Evolutionary conservation across 1,140 invertebrate species (phyloP).

Genomic region (Triops longicaudatus): DNA sequence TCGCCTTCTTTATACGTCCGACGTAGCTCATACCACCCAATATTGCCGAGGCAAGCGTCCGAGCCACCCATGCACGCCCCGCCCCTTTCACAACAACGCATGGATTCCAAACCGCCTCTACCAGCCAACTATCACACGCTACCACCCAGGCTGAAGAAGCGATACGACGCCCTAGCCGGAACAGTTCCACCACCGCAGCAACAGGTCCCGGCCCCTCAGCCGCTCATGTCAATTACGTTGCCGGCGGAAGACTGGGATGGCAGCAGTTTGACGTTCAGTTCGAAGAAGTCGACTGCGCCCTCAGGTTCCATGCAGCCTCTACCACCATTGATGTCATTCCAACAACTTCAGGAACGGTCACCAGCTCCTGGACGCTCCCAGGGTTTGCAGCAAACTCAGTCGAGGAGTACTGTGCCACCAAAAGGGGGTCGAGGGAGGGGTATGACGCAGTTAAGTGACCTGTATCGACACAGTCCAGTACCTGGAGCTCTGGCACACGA

Average conservation of each 20-base stretch:
- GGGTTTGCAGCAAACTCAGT: background rate
- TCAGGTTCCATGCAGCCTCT: background rate
- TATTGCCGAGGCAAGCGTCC: background rate
- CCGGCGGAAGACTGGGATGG: conserved; percentile 24
- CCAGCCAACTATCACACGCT: conserved; percentile 22
- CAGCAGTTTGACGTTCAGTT: background rate
- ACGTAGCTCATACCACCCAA: background rate
- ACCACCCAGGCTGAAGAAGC: conserved; percentile 21
- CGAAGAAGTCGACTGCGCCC: background rate
- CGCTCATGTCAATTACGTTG: background rate
- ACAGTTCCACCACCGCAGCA: background rate
- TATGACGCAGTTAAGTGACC: background rate
- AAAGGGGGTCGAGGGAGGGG: background rate
- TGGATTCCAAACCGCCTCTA: conserved; percentile 16
- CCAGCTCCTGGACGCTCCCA: background rate
- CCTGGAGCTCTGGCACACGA: conserved; percentile 1
- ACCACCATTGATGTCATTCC: background rate
- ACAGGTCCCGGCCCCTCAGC: background rate
- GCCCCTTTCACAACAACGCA: background rate
- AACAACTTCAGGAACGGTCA: background rate
- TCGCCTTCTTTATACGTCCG: conserved; percentile 13
- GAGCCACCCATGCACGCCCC: background rate
- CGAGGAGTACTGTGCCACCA: background rate
- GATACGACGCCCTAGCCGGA: conserved; percentile 13
- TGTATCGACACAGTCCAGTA: background rate